phyloP scores from a whole-genome alignment of 2,888 invertebrate species.

The Druceiella hillmani region DNA sequence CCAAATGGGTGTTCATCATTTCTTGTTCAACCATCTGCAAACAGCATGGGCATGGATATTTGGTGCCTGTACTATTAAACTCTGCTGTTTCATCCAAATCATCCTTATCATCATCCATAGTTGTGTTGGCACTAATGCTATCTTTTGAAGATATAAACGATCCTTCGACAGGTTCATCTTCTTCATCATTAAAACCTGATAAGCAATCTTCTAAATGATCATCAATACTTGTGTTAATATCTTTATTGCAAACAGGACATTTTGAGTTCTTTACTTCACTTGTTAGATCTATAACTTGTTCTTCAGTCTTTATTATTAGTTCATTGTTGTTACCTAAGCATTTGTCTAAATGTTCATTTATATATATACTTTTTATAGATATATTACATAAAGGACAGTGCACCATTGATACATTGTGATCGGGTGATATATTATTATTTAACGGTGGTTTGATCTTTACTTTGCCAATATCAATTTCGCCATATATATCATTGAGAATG shows the following conservation, averaged over 20 bases:
- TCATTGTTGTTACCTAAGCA: constrained; percentile 30
- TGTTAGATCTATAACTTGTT: constrained; percentile 7
- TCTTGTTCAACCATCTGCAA: constrained; percentile 43
- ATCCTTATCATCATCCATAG: constrained; percentile 30
- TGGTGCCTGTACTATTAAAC: constrained; percentile 43
- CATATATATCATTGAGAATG: constrained; percentile 42
- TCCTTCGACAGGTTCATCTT: constrained; percentile 36
- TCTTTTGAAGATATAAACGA: constrained; percentile 21
- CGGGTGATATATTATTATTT: background rate
- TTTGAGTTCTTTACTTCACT: constrained; percentile 20
- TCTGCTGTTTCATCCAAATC: constrained; percentile 35
- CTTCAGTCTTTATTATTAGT: constrained; percentile 10
- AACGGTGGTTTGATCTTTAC: too few relatives aligned
- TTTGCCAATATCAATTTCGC: constrained; percentile 35
- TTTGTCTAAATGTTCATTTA: constrained; percentile 45
- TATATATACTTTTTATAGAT: constrained; percentile 31
- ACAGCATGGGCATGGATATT: constrained; percentile 58
- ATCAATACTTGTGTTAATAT: constrained; percentile 32
- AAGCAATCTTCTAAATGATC: constrained; percentile 51
- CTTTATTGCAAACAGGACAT: constrained; percentile 44
- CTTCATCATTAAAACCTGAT: constrained; percentile 40
- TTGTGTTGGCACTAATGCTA: constrained; percentile 2
- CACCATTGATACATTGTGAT: constrained; percentile 27
- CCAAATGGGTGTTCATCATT: constrained; percentile 57
- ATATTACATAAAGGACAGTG: constrained; percentile 48